These are phyloP conservation scores for Noctilio leporinus DNA, from an alignment of 2,113 vertebrate species.

Conservation along the genomic window DNA sequence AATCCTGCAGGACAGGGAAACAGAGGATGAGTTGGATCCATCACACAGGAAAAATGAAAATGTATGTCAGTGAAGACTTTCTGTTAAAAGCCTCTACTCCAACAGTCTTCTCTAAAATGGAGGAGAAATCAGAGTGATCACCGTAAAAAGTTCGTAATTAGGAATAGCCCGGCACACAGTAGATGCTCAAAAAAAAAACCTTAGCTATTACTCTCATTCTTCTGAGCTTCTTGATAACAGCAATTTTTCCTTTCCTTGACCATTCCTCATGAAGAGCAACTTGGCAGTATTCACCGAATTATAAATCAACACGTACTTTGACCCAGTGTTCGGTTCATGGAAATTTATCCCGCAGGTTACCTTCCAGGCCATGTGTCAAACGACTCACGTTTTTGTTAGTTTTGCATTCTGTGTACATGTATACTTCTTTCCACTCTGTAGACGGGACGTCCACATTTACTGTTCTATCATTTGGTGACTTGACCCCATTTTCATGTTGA, in stretches of 20 bases:
- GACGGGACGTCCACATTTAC: not conserved
- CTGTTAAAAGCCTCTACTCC: not conserved
- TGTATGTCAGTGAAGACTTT: not conserved
- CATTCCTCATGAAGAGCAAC: not conserved
- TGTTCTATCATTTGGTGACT: not conserved
- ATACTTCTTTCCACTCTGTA: not conserved
- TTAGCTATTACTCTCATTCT: not conserved
- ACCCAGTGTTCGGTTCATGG: not conserved
- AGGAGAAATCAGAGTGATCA: not conserved
- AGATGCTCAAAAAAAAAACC: not conserved
- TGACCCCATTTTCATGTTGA: not conserved
- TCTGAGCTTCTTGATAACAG: not conserved
- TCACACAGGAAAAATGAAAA: not conserved
- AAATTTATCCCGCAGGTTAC: not conserved
- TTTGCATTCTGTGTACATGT: not conserved
- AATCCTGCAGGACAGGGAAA: not conserved
- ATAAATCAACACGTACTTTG: not conserved
- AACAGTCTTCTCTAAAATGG: not conserved
- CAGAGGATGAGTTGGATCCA: not conserved
- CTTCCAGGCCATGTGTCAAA: not conserved
- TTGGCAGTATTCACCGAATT: not conserved
- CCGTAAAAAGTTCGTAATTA: not conserved
- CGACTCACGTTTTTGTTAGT: not conserved
- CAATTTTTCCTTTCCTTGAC: not conserved
- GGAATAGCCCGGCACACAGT: not conserved